Evolutionary conservation across 2,888 invertebrate genomes (phyloP).

Genomic region (Aproaerema taeniolella): DNA sequence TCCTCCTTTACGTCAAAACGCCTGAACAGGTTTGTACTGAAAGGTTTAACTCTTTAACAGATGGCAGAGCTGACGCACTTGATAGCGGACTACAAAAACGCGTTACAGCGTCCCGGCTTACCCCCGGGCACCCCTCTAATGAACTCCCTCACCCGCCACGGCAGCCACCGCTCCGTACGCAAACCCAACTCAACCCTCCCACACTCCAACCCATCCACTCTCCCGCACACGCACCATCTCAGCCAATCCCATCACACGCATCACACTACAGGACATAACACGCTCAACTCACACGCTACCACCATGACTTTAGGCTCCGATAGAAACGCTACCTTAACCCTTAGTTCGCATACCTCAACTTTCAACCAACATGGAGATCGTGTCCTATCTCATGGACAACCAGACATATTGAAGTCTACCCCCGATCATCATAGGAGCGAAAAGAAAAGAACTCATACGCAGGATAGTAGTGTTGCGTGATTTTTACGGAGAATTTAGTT

Average conservation of each 20-base stretch:
- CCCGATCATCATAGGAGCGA: conserved; percentile 84
- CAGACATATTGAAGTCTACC: conserved; percentile 91
- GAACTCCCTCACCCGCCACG: conserved; percentile 85
- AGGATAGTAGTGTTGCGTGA: conserved; percentile 68
- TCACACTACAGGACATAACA: conserved; percentile 72
- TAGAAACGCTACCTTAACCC: conserved; percentile 46
- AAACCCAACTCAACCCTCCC: conserved; percentile 54
- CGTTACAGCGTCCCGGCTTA: conserved; percentile 85
- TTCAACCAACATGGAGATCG: conserved; percentile 48
- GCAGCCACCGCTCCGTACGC: conserved; percentile 80
- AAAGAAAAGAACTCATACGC: conserved; percentile 59
- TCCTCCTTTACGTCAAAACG: too few species aligned
- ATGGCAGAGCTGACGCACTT: conserved; percentile 93
- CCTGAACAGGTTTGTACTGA: too few species aligned
- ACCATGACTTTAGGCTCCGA: conserved; percentile 63
- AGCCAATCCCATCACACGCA: conserved; percentile 44
- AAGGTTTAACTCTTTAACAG: too few species aligned
- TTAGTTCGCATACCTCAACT: conserved; percentile 57
- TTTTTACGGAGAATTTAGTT: conserved; percentile 24
- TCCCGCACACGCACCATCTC: conserved; percentile 47
- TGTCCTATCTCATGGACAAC: conserved; percentile 78
- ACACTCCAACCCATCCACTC: conserved; percentile 65
- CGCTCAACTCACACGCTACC: conserved; percentile 77
- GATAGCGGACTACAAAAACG: conserved; percentile 97
- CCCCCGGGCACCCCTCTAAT: conserved; percentile 87